Evolutionary conservation across 2,113 vertebrate species (phyloP), one percentile per base, ranked within the genome.

Genomic region (Vulpes ferrilata): DNA sequence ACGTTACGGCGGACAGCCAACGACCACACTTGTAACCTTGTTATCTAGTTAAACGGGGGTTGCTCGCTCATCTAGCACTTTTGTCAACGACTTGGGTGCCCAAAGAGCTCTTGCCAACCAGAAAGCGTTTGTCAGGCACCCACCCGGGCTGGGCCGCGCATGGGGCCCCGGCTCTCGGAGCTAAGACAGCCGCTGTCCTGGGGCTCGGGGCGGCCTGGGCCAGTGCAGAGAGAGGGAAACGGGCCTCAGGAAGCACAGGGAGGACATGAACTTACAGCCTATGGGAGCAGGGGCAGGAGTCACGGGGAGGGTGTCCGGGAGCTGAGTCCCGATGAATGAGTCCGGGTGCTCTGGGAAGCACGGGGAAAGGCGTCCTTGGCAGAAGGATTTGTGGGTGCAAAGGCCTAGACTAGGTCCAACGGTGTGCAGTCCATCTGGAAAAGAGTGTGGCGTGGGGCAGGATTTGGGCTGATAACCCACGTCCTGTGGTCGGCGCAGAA

Each of bases 31-130:
- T 96, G 73, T 64, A 51, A 83, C 74, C 67, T 87, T 87, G 74
- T 60, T 92, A 62, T 90, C 87, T 85, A 7, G 74, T 95, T 83
- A 87, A 95, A 95, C 93, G 90, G 76, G 84, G 38, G 13, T 48
- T 51, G 38, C 83, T 92, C 76, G 67, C 62, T 76, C 92, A 60
- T 62, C n/a, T 73, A 30, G 51, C 1, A 23, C 12, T 88, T 90
- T 92, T 87, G 25, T 73, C 95, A 83, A 38, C 32, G 67, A 87
- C 32, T 53, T 59, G 15, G 22, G 30, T 35, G 17, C 53, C 71
- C 59, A 13, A n/a, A 79, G 43, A 86, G 73, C 65, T 92, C 32
- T 43, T 25, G 65, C 93, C 79, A 53, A 87, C 27, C 55, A 51
- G 53, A 60, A 71, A 67, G n/a, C 59, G 4, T 59, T 38, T 91